A percentile compares a stretch with the other conserved stretches of the same genome.
phyloP scores from a whole-genome alignment of 2,113 vertebrate genomes.

The Sinocyclocheilus anophthalmus region DNA sequence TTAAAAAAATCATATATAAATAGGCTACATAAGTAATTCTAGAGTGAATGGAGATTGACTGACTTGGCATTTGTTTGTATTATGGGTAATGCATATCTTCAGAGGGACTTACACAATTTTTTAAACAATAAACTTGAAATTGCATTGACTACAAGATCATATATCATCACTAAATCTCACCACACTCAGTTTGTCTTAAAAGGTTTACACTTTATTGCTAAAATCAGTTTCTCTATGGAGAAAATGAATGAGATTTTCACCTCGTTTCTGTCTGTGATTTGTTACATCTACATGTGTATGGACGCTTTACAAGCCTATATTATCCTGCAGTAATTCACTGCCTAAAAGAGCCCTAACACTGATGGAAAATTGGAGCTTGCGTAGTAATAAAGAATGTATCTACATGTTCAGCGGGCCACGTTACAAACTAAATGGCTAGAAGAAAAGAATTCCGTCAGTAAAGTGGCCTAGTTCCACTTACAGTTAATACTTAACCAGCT shows the following conservation, averaged over 20 bases:
- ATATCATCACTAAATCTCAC: background rate
- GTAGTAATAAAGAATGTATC: constrained; percentile 57
- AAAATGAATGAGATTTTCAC: background rate
- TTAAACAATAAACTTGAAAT: constrained; percentile 1
- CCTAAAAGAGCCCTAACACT: constrained; percentile 65
- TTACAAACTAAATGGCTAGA: constrained; percentile 58
- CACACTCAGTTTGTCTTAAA: background rate
- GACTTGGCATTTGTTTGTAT: background rate
- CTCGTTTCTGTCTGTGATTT: constrained; percentile 58
- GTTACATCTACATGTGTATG: constrained; percentile 34
- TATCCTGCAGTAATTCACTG: constrained; percentile 64
- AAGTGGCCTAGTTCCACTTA: constrained; percentile 55
- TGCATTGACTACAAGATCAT: background rate
- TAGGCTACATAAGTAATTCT: background rate
- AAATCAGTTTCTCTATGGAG: background rate
- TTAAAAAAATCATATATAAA: background rate
- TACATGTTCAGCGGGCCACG: constrained; percentile 55
- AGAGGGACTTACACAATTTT: background rate
- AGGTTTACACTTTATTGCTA: constrained; percentile 1
- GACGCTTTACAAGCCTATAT: constrained; percentile 66
- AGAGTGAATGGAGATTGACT: background rate
- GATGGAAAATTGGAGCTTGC: constrained; percentile 61
- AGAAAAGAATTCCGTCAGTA: constrained; percentile 3
- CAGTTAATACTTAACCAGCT: constrained; percentile 9
- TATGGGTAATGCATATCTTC: background rate